phyloP scores from a whole-genome alignment of 2,888 invertebrate genomes.

The Pantelozetes paolii region DNA sequence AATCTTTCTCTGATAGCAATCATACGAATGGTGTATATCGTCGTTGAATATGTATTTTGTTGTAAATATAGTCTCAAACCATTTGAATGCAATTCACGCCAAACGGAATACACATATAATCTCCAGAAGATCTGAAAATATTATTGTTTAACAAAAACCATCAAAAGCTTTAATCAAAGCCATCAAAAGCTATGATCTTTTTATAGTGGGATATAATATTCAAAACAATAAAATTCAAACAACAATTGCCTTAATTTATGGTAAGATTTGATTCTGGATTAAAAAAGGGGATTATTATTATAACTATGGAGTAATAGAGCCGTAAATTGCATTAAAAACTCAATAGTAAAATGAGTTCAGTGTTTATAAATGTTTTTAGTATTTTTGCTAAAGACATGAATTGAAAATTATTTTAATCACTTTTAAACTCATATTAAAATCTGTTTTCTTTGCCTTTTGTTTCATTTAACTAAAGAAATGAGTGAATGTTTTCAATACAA shows the following conservation, averaged over 20 bases:
- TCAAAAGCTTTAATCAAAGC: neutral
- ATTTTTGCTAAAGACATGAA: too few relatives aligned
- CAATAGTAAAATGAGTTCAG: too few relatives aligned
- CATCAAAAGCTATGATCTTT: neutral
- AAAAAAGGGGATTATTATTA: neutral
- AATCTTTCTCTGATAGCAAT: neutral
- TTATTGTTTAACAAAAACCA: neutral
- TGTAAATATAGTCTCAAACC: neutral
- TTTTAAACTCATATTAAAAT: too few relatives aligned
- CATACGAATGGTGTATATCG: constrained; percentile 7
- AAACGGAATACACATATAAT: constrained; percentile 1
- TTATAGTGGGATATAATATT: neutral
- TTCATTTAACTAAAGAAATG: too few relatives aligned
- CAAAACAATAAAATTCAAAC: neutral
- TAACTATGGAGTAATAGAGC: too few relatives aligned
- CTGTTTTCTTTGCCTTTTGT: neutral
- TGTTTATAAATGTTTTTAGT: too few relatives aligned
- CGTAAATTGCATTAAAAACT: too few relatives aligned
- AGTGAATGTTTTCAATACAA: too few relatives aligned
- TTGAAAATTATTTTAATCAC: too few relatives aligned
- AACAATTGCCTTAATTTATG: constrained; percentile 10
- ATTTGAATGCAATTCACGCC: neutral
- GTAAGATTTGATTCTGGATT: neutral
- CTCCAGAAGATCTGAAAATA: neutral
- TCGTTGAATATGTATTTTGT: constrained; percentile 5